These are phyloP conservation scores for Drosophila neocordata DNA, from an alignment of 1,140 invertebrate genomes.

Conservation along the genomic window DNA sequence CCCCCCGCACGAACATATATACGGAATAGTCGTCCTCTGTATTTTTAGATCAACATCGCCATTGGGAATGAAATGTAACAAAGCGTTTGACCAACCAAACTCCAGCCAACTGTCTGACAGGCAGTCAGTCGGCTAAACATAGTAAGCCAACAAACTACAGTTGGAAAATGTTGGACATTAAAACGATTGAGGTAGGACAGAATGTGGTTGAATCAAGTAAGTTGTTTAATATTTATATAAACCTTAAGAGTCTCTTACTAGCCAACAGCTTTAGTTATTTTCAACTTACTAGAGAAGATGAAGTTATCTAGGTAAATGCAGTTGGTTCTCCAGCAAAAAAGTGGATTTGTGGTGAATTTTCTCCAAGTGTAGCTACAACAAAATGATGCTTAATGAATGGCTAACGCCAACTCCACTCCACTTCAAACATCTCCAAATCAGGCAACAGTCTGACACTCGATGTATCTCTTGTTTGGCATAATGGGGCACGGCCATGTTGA, in stretches of 20 bases:
- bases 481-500: slow-evolving; percentile 23
- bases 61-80: slow-evolving; percentile 47
- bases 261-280: too few species aligned
- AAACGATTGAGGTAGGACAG: background rate
- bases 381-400: slow-evolving; percentile 41
- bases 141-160: slow-evolving; percentile 43
- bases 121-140: slow-evolving; percentile 8
- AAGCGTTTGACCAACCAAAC: slow-evolving; percentile 74
- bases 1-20: background rate
- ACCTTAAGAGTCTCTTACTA: background rate
- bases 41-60: slow-evolving; percentile 57
- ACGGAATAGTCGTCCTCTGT: slow-evolving; percentile 20
- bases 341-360: background rate
- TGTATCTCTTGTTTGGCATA: slow-evolving; percentile 23
- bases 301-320: too few species aligned
- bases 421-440: slow-evolving; percentile 24
- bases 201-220: background rate
- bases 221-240: background rate
- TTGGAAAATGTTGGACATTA: background rate
- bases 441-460: slow-evolving; percentile 20
- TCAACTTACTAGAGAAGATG: too few species aligned
- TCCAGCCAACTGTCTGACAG: slow-evolving; percentile 54
- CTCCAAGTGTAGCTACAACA: background rate
- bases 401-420: slow-evolving; percentile 30
- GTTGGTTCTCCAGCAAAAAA: too few species aligned